Evolutionary conservation across 2,113 vertebrate species (phyloP), one percentile per base, ranked within the genome.

Genomic region (Grus americana): DNA sequence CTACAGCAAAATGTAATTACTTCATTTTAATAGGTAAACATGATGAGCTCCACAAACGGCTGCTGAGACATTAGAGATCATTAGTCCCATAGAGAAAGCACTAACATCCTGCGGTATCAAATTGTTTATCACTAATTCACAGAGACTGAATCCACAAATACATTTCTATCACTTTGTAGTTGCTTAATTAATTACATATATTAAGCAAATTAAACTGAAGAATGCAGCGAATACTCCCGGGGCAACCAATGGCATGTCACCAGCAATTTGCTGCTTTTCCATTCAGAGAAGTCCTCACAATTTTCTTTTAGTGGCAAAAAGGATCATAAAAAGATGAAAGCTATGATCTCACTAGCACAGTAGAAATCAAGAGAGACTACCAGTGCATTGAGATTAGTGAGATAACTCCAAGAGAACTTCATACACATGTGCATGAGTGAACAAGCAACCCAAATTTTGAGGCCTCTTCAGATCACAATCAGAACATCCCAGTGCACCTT

Each of bases 141-240:
- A 83, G 88, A 85, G 71, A 73, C 85, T 82, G 85, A 55, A 85
- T 92, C 44, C 90, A 90, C 90, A 96, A 94, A 96, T 92, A 94
- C 74, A 88, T 82, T 93, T 88, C 85, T 88, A 50, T 92, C 85
- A 73, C 87, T 93, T 90, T 83, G 44, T 61, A 68, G 82, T 79
- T 86, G 74, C 46, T 95, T 95, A 90, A 97, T 94, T 96, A 94
- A 94, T 96, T 95, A 89, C 71, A 72, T 70, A 78, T 89, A 97
- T 95, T 91, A 95, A 89, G 88, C 52, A 95, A 93, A 90, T 93
- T 80, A 93, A 93, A 93, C 71, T 72, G 76, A 94, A 95, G 87
- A 49, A 91, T 88, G 58, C 57, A 79, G 47, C 1, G 2, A 92
- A 58, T 86, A 88, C 79, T 95, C 75, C 75, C 66, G 23, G 49